Conservation (phyloP, 2,888 invertebrate genomes). For the Mongoloraphidia duomilia region DNA sequence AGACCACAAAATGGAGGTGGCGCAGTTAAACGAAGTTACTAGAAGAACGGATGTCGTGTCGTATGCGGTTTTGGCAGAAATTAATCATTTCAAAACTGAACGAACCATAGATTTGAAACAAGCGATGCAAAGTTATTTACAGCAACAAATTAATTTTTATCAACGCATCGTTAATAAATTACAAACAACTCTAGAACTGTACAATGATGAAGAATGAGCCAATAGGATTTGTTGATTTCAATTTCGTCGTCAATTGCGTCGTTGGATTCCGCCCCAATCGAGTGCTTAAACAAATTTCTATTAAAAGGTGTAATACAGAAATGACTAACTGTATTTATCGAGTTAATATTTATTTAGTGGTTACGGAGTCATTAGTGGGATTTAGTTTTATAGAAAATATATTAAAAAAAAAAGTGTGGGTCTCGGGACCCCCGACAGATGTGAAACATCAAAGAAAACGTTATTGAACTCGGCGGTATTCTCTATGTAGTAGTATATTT, state of each 20-base stretch:
- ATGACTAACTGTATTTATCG: no score
- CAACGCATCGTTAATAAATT: constrained; percentile 65
- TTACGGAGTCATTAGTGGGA: no score
- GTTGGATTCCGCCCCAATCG: no score
- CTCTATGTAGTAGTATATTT: no score
- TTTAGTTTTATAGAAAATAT: no score
- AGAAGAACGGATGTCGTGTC: constrained; percentile 83
- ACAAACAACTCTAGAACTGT: constrained; percentile 42
- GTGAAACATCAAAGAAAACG: no score
- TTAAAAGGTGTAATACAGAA: no score
- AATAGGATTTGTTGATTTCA: neutral
- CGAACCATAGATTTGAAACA: constrained; percentile 71
- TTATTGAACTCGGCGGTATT: no score
- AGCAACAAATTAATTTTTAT: constrained; percentile 85
- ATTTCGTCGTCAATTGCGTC: neutral
- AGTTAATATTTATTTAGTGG: no score
- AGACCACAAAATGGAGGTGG: constrained; percentile 72
- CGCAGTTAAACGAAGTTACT: constrained; percentile 65
- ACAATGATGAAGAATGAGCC: constrained; percentile 28
- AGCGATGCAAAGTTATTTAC: constrained; percentile 74
- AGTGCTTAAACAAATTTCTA: neutral
- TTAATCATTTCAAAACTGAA: constrained; percentile 83
- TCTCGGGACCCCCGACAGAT: no score
- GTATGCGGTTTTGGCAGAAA: constrained; percentile 86
- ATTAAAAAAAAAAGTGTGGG: no score